Conservation (phyloP, 2,113 vertebrate species). For the Plecturocebus donacophilus region DNA sequence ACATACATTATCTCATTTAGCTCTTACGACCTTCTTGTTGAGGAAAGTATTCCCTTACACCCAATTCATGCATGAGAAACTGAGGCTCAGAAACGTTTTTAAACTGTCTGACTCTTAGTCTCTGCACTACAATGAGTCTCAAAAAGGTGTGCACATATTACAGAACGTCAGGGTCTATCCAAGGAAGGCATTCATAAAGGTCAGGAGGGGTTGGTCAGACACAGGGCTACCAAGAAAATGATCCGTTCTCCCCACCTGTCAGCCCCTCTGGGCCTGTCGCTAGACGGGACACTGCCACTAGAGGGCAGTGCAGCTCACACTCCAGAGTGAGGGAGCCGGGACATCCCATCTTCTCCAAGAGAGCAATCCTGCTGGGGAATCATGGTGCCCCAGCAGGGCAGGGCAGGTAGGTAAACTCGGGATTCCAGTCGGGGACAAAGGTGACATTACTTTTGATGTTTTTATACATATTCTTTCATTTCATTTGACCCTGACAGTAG, state of each 20-base stretch:
- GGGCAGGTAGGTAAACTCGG: accelerated
- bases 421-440: not conserved
- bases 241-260: not conserved
- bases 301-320: constrained; percentile 55
- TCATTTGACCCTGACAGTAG: not conserved
- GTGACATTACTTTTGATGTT: not conserved
- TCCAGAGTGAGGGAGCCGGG: not conserved
- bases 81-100: not conserved
- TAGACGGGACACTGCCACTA: not conserved
- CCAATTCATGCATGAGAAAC: not conserved
- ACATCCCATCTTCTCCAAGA: not conserved
- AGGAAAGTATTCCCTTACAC: not conserved
- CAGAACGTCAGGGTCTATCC: not conserved
- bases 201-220: not conserved
- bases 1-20: not conserved
- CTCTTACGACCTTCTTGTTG: not conserved
- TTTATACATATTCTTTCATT: not conserved
- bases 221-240: not conserved
- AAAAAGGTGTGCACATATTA: too few species aligned
- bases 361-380: too few species aligned
- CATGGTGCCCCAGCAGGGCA: accelerated
- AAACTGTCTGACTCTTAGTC: not conserved
- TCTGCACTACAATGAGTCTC: not conserved
- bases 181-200: not conserved
- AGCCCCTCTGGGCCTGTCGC: not conserved